Evolutionary conservation across 2,797 vertebrate species (phyloP).

Genomic region (Gymnoscopelus braueri): DNA sequence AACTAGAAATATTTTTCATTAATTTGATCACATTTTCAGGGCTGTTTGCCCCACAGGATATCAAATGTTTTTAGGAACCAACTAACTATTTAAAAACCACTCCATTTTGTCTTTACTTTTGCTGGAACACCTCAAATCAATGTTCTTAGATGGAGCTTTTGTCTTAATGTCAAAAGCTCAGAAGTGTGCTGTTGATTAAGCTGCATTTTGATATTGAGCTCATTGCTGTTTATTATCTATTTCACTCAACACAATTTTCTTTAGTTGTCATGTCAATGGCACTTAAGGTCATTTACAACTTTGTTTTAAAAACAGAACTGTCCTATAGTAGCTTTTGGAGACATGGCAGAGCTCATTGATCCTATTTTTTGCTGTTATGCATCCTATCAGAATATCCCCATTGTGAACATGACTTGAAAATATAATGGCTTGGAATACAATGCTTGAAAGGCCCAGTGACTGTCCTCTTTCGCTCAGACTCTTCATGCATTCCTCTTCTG

Average conservation of each 20-base stretch:
- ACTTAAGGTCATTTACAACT: not conserved
- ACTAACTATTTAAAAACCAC: too few relatives aligned
- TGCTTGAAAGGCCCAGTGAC: not conserved
- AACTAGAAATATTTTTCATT: too few relatives aligned
- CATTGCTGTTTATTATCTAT: constrained; percentile 13
- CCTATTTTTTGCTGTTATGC: not conserved
- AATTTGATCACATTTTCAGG: too few relatives aligned
- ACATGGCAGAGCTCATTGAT: constrained; percentile 6
- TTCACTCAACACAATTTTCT: not conserved
- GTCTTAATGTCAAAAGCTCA: constrained; percentile 14
- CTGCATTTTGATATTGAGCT: constrained; percentile 11
- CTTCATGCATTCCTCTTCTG: constrained; percentile 28
- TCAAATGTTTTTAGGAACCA: too few relatives aligned
- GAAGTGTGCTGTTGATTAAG: constrained; percentile 6
- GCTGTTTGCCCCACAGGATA: too few relatives aligned
- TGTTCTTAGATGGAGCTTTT: not conserved
- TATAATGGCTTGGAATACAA: not conserved
- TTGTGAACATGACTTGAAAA: constrained; percentile 11
- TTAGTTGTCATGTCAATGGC: not conserved
- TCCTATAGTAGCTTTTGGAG: constrained; percentile 4
- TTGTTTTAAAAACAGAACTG: not conserved
- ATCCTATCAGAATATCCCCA: constrained; percentile 2
- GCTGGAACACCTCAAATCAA: too few relatives aligned
- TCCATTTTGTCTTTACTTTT: too few relatives aligned
- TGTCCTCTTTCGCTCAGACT: constrained; percentile 30